Evolutionary conservation across 1,140 invertebrate species (phyloP), one percentile per base, ranked within the genome.

Genomic region (Dendroctonus valens): DNA sequence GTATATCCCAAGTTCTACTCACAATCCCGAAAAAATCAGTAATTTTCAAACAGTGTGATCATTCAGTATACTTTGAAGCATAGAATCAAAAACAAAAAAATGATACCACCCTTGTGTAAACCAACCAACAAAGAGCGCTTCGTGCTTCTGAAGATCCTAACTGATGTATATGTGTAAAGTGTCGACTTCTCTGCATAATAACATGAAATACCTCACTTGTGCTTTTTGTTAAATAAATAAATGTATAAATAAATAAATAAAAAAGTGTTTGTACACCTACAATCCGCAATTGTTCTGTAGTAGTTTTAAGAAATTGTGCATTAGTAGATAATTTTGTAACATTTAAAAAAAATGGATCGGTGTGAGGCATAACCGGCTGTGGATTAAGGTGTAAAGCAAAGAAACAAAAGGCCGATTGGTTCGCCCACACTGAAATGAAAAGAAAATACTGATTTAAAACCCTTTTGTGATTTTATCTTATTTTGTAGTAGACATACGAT

Each of bases 151-250:
- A 64, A 70, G 63, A 68, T 67, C 65, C 55, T 69, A 65, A 64
- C 60, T 63, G 26, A 26, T 26, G 26, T n/a, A 12, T 58, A 15
- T 15, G 11, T 60, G 39, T 59, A 59, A 71, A 69, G 62, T 65
- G 68, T 70, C 54, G 52, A 69, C 57, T 65, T 64, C 64, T 68
- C 63, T 59, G 58, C 58, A 59, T 59, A 54, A 69, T 61, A 69
- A 71, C 67, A 60, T 71, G 53, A 72, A 69, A 74, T 72, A 72
- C 71, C 71, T 73, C 70, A 73, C 63, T 68, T 70, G 67, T 69
- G 68, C 71, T 74, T 74, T 67, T 68, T 67, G 42, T 51, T 60
- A 61, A 54, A 49, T 59, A 39, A 55, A n/a, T 11, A 14, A 40
- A 46, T 11, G 9, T n/a, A 40, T 55, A 59, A 44, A 42, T 5